These are phyloP conservation scores for Mongoloraphidia duomilia DNA, from an alignment of 2,888 invertebrate genomes.

Conservation along the genomic window DNA sequence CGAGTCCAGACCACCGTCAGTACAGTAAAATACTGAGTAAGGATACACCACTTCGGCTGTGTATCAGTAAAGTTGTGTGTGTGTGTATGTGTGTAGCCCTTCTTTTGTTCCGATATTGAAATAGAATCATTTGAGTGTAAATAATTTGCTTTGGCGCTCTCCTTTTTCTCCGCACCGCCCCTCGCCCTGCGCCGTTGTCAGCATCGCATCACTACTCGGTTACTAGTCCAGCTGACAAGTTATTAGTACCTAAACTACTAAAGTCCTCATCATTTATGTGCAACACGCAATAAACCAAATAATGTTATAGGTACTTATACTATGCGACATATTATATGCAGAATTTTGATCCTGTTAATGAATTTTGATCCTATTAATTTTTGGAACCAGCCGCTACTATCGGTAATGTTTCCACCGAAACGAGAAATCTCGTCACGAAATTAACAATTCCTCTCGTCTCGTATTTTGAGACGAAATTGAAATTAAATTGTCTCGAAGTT, in stretches of 20 bases:
- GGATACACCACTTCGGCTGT: too few species aligned
- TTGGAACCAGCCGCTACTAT: too few species aligned
- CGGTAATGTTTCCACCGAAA: too few species aligned
- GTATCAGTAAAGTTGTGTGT: too few species aligned
- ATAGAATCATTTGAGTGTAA: constrained; percentile 57
- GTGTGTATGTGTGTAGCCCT: constrained; percentile 27
- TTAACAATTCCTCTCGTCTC: too few species aligned
- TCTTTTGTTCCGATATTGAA: constrained; percentile 51
- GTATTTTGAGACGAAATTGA: too few species aligned
- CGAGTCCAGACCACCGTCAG: too few species aligned
- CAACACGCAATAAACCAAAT: too few species aligned
- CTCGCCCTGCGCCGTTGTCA: constrained; percentile 14
- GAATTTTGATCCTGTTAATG: neutral
- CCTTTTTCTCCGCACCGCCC: constrained; percentile 19
- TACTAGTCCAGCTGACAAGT: constrained; percentile 22
- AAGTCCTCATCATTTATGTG: too few species aligned
- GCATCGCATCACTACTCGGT: neutral
- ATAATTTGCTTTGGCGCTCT: constrained; percentile 47
- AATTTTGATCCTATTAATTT: neutral
- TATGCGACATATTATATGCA: neutral
- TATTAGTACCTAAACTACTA: constrained; percentile 17
- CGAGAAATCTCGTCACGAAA: too few species aligned
- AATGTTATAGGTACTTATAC: constrained; percentile 14
- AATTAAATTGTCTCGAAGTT: too few species aligned
- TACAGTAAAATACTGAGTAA: too few species aligned